Conservation (phyloP, 1,140 invertebrate species). For the Drosophila subpulchrella region DNA sequence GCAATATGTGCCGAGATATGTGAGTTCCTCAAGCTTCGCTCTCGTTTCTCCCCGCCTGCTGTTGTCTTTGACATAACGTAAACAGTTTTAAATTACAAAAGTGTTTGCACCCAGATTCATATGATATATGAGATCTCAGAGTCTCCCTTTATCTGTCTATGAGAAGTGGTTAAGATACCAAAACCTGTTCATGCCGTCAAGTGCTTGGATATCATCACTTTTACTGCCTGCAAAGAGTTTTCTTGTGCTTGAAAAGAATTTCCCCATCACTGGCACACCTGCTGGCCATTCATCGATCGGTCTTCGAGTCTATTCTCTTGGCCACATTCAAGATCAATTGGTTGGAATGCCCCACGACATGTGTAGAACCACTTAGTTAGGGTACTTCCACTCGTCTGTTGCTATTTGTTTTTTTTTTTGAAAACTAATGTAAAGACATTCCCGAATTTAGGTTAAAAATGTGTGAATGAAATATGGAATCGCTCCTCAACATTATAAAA, state of each 20-base stretch:
- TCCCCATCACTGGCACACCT: conserved; percentile 38
- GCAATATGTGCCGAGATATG: conserved; percentile 50
- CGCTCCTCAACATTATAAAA: conserved; percentile 11
- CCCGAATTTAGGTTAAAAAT: conserved; percentile 68
- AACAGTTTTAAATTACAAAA: conserved; percentile 54
- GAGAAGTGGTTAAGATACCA: conserved; percentile 2
- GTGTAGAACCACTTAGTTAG: conserved; percentile 47
- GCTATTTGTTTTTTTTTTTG: conserved; percentile 17
- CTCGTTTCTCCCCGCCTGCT: conserved; percentile 5
- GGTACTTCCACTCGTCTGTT: conserved; percentile 10
- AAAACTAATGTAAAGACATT: conserved; percentile 65
- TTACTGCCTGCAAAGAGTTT: conserved; percentile 21
- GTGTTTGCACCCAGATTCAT: conserved; percentile 34
- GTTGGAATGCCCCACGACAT: conserved; percentile 39
- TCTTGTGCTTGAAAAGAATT: conserved; percentile 19
- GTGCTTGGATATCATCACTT: conserved; percentile 21
- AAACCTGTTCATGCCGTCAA: conserved; percentile 10
- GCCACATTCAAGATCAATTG: conserved; percentile 58
- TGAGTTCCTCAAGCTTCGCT: conserved; percentile 35
- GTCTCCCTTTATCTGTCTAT: conserved; percentile 9
- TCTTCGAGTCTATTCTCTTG: conserved; percentile 8
- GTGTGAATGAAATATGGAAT: conserved; percentile 67
- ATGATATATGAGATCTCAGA: conserved; percentile 28
- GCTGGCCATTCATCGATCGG: conserved; percentile 33
- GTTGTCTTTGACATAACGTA: conserved; percentile 14